Evolutionary conservation across 2,888 invertebrate species (phyloP), one percentile per base, ranked within the genome.

Genomic region (Leptopilina drosophilae): DNA sequence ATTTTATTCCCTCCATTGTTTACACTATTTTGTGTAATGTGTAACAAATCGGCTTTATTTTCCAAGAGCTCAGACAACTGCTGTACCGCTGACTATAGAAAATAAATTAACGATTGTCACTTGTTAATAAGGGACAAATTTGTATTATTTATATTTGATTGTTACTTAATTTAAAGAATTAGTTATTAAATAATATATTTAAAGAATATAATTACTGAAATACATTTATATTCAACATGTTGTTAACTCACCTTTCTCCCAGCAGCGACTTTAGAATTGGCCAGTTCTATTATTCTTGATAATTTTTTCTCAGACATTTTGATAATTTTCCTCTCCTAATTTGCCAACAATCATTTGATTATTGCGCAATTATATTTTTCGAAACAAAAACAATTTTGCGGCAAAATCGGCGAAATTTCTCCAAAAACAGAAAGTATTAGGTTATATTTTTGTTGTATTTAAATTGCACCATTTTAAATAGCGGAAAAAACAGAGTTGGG

Each of bases 261-360:
- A 49, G 26, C 0, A 53, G 0, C 8, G 7, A 15, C 49, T 53
- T 49, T 69, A 46, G 46, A 4, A 4, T 49, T 69, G 26, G 67
- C 67, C 12, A 49, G 49, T 20, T 69, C 67, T 26, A 69, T 49
- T 69, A 69, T 20, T 9, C 49, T 20, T 49, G 12, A 11, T 15
- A 69, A n/a, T 26, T 8, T 49, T 69, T 69, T 69, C 2, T 5
- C 12, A 15, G 67, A 26, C 67, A 69, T 69, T 20, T 69, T 69
- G 49, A 69, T 15, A 14, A 67, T 40, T 40, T 65, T 65, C 8
- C 7, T 40, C 8, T 7, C 15, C 5, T 20, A 8, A 11, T 15
- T 49, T 20, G 20, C 20, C 20, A 20, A 20, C 20, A 20, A 20
- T 26, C 12, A 49, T 26, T 11, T 11, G 15, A 67, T 67, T 67